Evolutionary conservation across 1,140 invertebrate genomes (phyloP), one percentile per base, ranked within the genome.

Genomic region (Prorops nasuta): DNA sequence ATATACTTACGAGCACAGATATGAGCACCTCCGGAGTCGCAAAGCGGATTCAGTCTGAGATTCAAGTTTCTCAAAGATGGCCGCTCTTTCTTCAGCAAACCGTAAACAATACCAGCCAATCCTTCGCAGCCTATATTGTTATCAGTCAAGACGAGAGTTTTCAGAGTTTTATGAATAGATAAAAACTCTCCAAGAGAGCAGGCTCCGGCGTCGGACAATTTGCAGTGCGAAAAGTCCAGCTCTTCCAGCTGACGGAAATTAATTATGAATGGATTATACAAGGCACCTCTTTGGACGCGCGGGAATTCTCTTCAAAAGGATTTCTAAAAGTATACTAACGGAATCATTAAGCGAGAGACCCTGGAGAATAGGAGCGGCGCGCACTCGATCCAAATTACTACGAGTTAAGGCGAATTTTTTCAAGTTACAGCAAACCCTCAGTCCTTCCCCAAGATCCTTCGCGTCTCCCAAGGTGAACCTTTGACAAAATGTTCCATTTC

Each of bases 161-260:
- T 56, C 17, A 75, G 17, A 2, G 45, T 31, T 17, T 34, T 54
- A 16, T 71, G 66, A 12, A 49, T 32, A 20, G 51, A 64, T 6
- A 77, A 51, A 54, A 71, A 74, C 42, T 64, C 64, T 0, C 67
- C 67, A 6, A 78, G 46, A 0, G 69, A 68, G 8, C 66, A 48
- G 1, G 67, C 71, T 2, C 73, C 76, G 3, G 35, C 37, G 31
- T 76, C 60, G 1, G 18, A 53, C 39, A 78, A 49, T 19, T 68
- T 72, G 51, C 76, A 78, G 36, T 78, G 69, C 3, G 76, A 77
- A 17, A 78, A 65, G 55, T 77, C 64, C 16, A 78, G 48, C 42
- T 71, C 65, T 19, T 59, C 74, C 74, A 22, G 15, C 40, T 19
- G 10, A 37, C 3, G 41, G 18, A 34, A 37, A 43, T 32, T 6